phyloP scores from a whole-genome alignment of 2,113 vertebrate species.

The Taxidea taxus region DNA sequence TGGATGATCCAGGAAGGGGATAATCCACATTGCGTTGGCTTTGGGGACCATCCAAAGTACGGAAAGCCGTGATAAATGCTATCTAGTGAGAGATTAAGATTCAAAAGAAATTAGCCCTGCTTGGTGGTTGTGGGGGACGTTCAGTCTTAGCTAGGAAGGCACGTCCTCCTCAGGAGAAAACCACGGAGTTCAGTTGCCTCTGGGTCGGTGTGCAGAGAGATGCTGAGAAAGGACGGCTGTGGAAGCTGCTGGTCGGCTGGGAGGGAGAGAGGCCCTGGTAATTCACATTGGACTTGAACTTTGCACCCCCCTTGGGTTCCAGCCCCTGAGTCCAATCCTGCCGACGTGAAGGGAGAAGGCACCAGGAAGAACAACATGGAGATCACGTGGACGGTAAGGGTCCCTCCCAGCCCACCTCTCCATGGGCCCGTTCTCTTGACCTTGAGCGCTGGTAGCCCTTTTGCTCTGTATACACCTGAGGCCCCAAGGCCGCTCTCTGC shows the following conservation, averaged over 20 bases:
- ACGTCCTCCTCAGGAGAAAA: neutral
- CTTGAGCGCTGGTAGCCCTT: neutral
- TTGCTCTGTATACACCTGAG: fast-evolving
- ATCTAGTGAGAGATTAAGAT: neutral
- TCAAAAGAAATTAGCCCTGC: neutral
- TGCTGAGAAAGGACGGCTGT: fast-evolving
- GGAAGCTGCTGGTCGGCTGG: fast-evolving
- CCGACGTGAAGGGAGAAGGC: conserved; percentile 90
- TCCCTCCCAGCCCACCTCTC: neutral
- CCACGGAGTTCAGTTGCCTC: fast-evolving
- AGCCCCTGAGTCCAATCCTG: conserved; percentile 93
- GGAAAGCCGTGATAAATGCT: neutral
- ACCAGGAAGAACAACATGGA: conserved; percentile 96
- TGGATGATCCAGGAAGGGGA: neutral
- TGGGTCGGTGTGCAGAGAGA: neutral
- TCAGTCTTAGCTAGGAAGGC: neutral
- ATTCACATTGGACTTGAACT: neutral
- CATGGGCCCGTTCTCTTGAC: neutral
- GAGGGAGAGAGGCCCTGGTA: neutral
- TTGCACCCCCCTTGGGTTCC: conserved; percentile 60
- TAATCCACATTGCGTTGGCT: neutral
- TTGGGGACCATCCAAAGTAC: neutral
- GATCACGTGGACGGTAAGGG: conserved; percentile 95
- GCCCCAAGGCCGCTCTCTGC: neutral
- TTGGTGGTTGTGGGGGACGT: neutral